Conservation (phyloP, 2,888 invertebrate genomes). For the Rhagium mordax region DNA sequence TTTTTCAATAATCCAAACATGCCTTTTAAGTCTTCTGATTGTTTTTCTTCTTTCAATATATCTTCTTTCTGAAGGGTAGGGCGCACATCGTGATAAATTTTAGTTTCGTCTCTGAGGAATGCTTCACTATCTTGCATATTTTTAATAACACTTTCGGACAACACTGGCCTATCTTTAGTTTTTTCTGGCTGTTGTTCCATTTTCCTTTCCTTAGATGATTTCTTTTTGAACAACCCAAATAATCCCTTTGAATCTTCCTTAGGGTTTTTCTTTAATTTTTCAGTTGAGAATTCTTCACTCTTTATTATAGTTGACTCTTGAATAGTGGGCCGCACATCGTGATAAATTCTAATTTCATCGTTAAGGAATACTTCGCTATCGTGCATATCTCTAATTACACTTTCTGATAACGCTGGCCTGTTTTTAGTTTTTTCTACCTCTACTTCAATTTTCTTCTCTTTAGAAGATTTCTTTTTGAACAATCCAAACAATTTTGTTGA, state of each 20-base stretch:
- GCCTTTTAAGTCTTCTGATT: background rate
- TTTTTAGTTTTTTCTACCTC: conserved; percentile 1
- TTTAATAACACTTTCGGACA: conserved; percentile 36
- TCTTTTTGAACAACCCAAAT: conserved; percentile 44
- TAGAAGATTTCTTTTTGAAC: conserved; percentile 7
- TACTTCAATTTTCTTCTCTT: conserved; percentile 24
- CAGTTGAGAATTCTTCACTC: conserved; percentile 26
- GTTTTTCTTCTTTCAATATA: background rate
- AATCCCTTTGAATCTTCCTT: conserved; percentile 25
- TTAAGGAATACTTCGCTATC: conserved; percentile 50
- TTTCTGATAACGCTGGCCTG: conserved; percentile 39
- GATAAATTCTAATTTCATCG: conserved; percentile 35
- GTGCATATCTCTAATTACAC: conserved; percentile 44
- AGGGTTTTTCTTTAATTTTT: conserved; percentile 15
- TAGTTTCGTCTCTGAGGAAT: conserved; percentile 42
- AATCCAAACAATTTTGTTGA: conserved; percentile 9
- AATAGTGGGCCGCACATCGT: conserved; percentile 25
- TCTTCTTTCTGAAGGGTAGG: conserved; percentile 33
- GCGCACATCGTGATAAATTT: conserved; percentile 44
- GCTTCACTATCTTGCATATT: conserved; percentile 37
- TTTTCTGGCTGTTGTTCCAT: conserved; percentile 1
- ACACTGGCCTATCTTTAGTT: conserved; percentile 18
- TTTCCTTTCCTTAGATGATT: conserved; percentile 12
- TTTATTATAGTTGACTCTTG: conserved; percentile 11
- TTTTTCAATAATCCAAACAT: conserved; percentile 29